phyloP scores from a whole-genome alignment of 2,888 invertebrate species.

The Platynereis dumerilii region DNA sequence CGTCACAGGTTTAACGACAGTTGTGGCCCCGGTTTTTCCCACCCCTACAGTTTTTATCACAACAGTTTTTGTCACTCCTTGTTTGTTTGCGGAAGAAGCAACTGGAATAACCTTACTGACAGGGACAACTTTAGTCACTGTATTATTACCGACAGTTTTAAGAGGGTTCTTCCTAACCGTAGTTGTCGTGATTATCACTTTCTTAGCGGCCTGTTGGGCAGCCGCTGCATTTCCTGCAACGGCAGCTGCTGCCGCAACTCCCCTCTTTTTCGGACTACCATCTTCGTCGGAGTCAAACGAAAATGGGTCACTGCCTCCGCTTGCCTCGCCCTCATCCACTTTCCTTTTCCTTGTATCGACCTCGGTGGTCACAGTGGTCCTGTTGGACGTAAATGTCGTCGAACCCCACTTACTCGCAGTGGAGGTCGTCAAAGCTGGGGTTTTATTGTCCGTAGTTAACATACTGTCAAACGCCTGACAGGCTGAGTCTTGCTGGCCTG shows the following conservation, averaged over 20 bases:
- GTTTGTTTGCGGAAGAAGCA: too few relatives aligned
- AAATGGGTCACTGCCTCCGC: slow-evolving; percentile 30
- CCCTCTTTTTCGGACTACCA: slow-evolving; percentile 24
- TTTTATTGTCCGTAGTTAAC: slow-evolving; percentile 15
- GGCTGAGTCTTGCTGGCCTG: slow-evolving; percentile 11
- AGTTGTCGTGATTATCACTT: too few relatives aligned
- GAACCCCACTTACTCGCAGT: slow-evolving; percentile 32
- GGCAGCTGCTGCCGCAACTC: slow-evolving; percentile 22
- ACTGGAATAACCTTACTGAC: too few relatives aligned
- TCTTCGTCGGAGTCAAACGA: slow-evolving; percentile 36
- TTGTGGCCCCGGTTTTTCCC: too few relatives aligned
- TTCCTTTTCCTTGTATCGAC: slow-evolving; percentile 28
- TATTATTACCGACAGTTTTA: too few relatives aligned
- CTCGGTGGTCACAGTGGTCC: slow-evolving; percentile 12
- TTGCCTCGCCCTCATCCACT: background rate
- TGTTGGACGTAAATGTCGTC: slow-evolving; percentile 35
- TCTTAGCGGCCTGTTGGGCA: too few relatives aligned
- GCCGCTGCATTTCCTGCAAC: too few relatives aligned
- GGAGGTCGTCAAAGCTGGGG: slow-evolving; percentile 30
- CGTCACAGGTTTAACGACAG: too few relatives aligned
- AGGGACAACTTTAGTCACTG: too few relatives aligned
- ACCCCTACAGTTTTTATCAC: too few relatives aligned
- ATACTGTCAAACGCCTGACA: slow-evolving; percentile 27
- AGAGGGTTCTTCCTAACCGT: too few relatives aligned
- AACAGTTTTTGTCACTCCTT: too few relatives aligned